These are phyloP conservation scores for Orycteropus afer DNA, from an alignment of 2,113 vertebrate species.

Conservation along the genomic window DNA sequence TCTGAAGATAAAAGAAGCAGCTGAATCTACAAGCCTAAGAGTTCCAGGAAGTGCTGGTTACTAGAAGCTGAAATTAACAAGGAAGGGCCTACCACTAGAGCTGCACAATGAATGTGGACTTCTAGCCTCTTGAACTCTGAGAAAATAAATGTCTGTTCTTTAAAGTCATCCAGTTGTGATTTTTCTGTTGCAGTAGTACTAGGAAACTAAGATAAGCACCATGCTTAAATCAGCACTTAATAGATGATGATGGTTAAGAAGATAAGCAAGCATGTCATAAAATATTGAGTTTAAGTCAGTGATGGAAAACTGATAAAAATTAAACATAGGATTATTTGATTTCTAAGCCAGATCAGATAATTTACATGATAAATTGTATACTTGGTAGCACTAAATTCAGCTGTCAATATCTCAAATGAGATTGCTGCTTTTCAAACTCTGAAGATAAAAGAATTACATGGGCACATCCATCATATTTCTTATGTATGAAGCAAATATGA, in stretches of 20 bases:
- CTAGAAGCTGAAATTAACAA: too few relatives aligned
- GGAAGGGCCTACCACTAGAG: too few relatives aligned
- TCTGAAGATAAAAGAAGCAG: too few relatives aligned
- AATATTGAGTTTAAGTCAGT: neutral
- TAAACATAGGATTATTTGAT: neutral
- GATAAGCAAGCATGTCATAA: neutral
- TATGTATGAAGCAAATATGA: neutral
- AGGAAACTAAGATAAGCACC: neutral
- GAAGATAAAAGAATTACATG: neutral
- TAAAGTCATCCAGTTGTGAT: too few relatives aligned
- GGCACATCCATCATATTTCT: neutral
- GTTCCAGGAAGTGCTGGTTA: too few relatives aligned
- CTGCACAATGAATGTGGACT: too few relatives aligned
- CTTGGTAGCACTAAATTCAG: neutral
- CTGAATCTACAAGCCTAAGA: too few relatives aligned
- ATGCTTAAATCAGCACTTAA: neutral
- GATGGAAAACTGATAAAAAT: neutral
- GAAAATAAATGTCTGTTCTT: too few relatives aligned
- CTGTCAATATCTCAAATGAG: neutral
- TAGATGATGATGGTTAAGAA: neutral
- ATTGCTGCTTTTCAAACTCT: neutral
- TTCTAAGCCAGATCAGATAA: neutral
- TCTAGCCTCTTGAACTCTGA: too few relatives aligned
- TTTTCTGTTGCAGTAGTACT: too few relatives aligned
- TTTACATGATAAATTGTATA: neutral